Base-by-base conservation (phyloP, 2,888 invertebrate genomes). In the Latrodectus hesperus region DNA sequence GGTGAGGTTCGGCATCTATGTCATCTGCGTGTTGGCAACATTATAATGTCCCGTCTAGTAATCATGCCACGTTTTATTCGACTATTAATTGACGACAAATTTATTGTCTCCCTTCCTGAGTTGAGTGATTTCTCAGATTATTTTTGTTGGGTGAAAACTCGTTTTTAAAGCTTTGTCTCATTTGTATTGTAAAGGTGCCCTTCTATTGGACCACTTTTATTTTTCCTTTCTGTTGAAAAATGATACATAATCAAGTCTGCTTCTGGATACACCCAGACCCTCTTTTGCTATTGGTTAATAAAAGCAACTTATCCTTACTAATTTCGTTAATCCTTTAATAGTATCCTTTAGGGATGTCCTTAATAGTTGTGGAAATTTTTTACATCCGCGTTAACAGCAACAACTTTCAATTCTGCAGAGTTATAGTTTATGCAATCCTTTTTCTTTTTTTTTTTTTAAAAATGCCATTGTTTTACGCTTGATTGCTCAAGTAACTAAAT, bases 61-160 rank as follows among this genome's bases (percentile, higher is more conserved):
- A 77, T 26, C 84, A 65, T 65, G 72, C 72, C 77, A 77, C 77
- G 84, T 84, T 38, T 38, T 72, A 67, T 60, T 71, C 71, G n/a
- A 71, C 26, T 84, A 84, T 84, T 84, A 84, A 84, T 84, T 84
- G 77, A 64, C 67, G 16, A 77, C 77, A 84, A 77, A 72, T 83
- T 77, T 72, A 65, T 72, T 72, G 72, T 72, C 70, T 38, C 76
- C 68, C 76, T n/a, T 75, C 70, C 76, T 71, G 74, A 75, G 55
- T 16, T 76, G 75, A 79, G 60, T 52, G 51, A 14, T 65, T 38
- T 73, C 55, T 73, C 81, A 82, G 70, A 68, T 75, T 75, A 26
- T 26, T 68, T 82, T 82, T 70, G 67, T n/a, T 68, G 67, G 55
- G 64, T 22, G 64, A 49, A 72, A n/a, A 12, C 60, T 16, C 60